phyloP scores from a whole-genome alignment of 2,113 vertebrate genomes.

The Agapornis roseicollis region DNA sequence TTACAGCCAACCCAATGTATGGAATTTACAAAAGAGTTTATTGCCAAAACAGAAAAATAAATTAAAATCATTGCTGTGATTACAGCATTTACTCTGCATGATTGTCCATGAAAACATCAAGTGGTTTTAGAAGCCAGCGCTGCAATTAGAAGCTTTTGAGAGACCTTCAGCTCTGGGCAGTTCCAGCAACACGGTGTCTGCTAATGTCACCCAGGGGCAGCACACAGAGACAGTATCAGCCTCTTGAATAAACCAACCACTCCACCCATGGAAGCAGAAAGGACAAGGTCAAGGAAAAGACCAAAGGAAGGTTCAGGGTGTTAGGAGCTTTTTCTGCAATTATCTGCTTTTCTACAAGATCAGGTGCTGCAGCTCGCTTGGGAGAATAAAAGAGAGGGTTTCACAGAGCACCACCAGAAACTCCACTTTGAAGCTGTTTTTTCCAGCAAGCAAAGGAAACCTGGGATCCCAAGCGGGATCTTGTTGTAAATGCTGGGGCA shows the following conservation, averaged over 20 bases:
- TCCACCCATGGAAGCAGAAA: background rate
- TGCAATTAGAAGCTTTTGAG: background rate
- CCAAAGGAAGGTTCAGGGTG: background rate
- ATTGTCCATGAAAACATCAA: background rate
- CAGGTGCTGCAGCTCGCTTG: background rate
- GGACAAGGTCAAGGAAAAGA: background rate
- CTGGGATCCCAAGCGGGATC: background rate
- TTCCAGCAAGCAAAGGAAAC: background rate
- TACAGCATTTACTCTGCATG: background rate
- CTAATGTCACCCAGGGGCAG: background rate
- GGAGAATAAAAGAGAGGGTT: background rate
- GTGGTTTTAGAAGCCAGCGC: background rate
- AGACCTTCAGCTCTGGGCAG: background rate
- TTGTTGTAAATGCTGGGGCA: background rate
- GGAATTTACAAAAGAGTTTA: background rate
- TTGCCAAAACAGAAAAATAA: background rate
- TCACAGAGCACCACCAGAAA: background rate
- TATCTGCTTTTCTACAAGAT: background rate
- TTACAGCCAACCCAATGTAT: background rate
- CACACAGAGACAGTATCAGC: background rate
- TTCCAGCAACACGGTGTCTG: background rate
- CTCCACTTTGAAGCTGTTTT: background rate
- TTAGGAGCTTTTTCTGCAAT: background rate
- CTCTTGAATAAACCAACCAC: background rate
- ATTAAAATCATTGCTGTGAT: background rate